These are phyloP conservation scores for Mystacides longicornis DNA, from an alignment of 2,888 invertebrate genomes.

Conservation along the genomic window DNA sequence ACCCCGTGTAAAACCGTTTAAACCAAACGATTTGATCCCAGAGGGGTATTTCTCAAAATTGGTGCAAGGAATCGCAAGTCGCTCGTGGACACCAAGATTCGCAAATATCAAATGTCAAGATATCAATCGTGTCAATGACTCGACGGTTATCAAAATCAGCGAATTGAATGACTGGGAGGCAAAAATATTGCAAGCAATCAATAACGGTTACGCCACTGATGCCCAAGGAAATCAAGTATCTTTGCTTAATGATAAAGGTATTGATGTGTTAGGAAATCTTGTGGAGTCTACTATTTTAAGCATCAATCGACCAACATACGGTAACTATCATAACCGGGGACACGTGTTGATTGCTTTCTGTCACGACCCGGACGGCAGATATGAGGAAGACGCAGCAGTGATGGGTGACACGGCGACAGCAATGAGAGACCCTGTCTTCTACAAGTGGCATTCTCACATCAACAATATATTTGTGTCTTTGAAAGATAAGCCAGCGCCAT, in stretches of 20 bases:
- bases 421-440: slow-evolving; percentile 82
- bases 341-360: slow-evolving; percentile 51
- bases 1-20: slow-evolving; percentile 26
- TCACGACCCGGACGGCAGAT: slow-evolving; percentile 54
- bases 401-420: slow-evolving; percentile 78
- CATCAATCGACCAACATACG: slow-evolving; percentile 46
- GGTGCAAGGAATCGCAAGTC: slow-evolving; percentile 60
- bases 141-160: slow-evolving; percentile 28
- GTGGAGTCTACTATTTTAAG: slow-evolving; percentile 49
- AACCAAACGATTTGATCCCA: slow-evolving; percentile 52
- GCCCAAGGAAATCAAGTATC: slow-evolving; percentile 49
- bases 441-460: slow-evolving; percentile 75
- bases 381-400: slow-evolving; percentile 65
- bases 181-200: slow-evolving; percentile 34
- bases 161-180: slow-evolving; percentile 34
- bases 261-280: slow-evolving; percentile 58
- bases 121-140: slow-evolving; percentile 52
- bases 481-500: slow-evolving; percentile 44
- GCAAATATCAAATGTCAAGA: slow-evolving; percentile 53
- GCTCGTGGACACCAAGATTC: slow-evolving; percentile 67
- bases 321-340: slow-evolving; percentile 56
- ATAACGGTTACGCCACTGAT: slow-evolving; percentile 38
- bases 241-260: slow-evolving; percentile 63
- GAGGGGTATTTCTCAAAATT: slow-evolving; percentile 81
- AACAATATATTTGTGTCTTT: slow-evolving; percentile 66